Evolutionary conservation across 53 echinoderm and acorn worm genomes (phyloP), one percentile per base, ranked within the genome.

Genomic region (Holothuria scabra): DNA sequence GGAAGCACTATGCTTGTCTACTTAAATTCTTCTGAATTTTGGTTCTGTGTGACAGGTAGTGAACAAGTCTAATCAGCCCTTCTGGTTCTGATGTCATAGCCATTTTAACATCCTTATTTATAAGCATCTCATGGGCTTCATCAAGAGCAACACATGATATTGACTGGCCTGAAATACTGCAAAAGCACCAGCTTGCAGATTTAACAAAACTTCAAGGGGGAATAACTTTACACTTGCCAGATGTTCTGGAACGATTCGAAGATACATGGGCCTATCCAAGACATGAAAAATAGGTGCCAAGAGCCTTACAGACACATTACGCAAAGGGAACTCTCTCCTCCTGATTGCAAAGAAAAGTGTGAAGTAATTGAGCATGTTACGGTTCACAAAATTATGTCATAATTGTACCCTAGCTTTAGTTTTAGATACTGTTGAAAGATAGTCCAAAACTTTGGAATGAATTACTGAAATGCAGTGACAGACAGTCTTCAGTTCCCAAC

Each of bases 51-150:
- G 78, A 61, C 20, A 85, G 59, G 44, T 85, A 85, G 61, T 78
- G 86, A 8, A 85, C 60, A 59, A 71, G 56, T 19, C 65, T 10
- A 37, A 60, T 61, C 6, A 86, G 79, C 25, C 56, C 86, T 64
- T 86, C 86, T 29, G 33, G 37, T 24, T 38, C 44, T 16, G 66
- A 26, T 12, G 28, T 78, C 65, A 86, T 59, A 2, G 74, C 86
- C 28, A 74, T 46, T 62, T 86, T 86, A 38, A 86, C 86, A 61
- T 86, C n/a, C n/a, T n/a, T n/a, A n/a, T n/a, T n/a, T n/a, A n/a
- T n/a, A n/a, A n/a, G n/a, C n/a, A n/a, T n/a, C n/a, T n/a, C n/a
- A n/a, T n/a, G n/a, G n/a, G n/a, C n/a, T n/a, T n/a, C n/a, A n/a
- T n/a, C n/a, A n/a, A 86, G 48, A 25, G 87, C 87, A 79, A 81